phyloP scores from a whole-genome alignment of 1,140 invertebrate genomes.

The roundworm (Caenorhabditis elegans) region WBcel235 BX284606.5:10698501-10699000 shows the following conservation, averaged over 20 bases:
- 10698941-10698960: constrained; percentile 48
- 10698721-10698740: constrained; percentile 52
- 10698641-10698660: constrained; percentile 65
- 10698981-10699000: constrained; percentile 57
- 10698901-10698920: no score
- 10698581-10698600: constrained; percentile 31
- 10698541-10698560: constrained; percentile 33
- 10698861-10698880: no score
- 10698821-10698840: no score
- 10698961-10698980: constrained; percentile 61
- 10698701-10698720: constrained; percentile 59
- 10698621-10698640: constrained; percentile 64
- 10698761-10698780: not conserved
- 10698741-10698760: constrained; percentile 42
- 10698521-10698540: constrained; percentile 49
- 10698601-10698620: constrained; percentile 57
- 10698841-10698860: no score
- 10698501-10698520: constrained; percentile 35
- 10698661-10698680: constrained; percentile 59
- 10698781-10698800: no score
- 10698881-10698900: no score
- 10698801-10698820: no score
- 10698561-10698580: not conserved
- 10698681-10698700: constrained; percentile 60
- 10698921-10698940: no score